Base-by-base conservation (phyloP, 92 coral and sea anemone genomes). In the Bergia sp. region DNA sequence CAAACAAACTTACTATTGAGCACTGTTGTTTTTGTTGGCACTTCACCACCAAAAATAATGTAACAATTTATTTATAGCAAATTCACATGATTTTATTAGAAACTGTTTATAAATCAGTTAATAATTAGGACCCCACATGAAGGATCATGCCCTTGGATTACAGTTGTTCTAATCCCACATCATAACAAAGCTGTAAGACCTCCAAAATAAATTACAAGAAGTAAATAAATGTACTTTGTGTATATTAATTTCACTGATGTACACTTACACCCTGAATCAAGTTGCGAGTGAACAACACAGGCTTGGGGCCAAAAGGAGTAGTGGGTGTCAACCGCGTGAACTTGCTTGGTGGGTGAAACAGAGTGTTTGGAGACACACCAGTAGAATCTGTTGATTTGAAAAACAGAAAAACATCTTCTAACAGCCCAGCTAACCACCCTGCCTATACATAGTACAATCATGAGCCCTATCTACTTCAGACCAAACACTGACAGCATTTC, bases 261-360 rank as follows among this genome's bases (percentile, higher is more conserved):
- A 84, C 12, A 84, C 87, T 84, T 84, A 84, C 87, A 10, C 87
- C 77, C 67, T 82, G 90, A 43, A 58, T 88, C 88, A 92, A 82
- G 79, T 82, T 76, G 10, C 98, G 99, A 18, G 96, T 95, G 86
- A 97, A 97, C 67, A 97, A 92, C 58, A 95, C 96, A 18, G 99
- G 99, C 84, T 95, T 97, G 29, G 99, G 99, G 39, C 99, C 99
- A 82, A 97, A 91, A 44, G 99, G 98, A 4, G 99, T 97, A 76
- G 99, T 97, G 7, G 98, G 91, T 71, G 95, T 94, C 77, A 97
- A 92, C 88, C 92, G 94, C 0, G 99, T 97, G 79, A 92, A 91
- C 89, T 97, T 97, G 80, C 96, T 92, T 37, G 99, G 99, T 41
- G 99, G 96, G 72, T 97, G 99, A 53, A 97, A 97, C 45, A 97